Evolutionary conservation across 2,888 invertebrate genomes (phyloP).

Genomic region (Ditylenchus weischeri): DNA sequence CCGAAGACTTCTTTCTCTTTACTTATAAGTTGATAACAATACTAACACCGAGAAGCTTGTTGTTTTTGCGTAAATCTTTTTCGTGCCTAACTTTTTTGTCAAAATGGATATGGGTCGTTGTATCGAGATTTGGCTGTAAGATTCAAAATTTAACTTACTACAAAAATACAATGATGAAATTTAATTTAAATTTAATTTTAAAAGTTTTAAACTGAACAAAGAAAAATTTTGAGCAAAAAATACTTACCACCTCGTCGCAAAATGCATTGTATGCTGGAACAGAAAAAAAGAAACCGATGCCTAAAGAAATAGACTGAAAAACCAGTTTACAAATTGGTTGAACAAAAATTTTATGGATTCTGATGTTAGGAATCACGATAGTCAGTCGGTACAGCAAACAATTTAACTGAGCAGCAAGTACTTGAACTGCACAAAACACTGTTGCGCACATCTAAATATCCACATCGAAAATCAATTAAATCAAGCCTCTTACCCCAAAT

Average conservation of each 20-base stretch:
- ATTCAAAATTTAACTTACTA: too few species aligned
- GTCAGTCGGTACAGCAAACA: background rate
- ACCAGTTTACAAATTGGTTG: background rate
- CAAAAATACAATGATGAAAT: too few species aligned
- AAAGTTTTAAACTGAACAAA: too few species aligned
- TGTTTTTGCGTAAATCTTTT: too few species aligned
- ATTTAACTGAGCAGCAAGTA: background rate
- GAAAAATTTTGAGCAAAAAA: too few species aligned
- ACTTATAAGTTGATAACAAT: too few species aligned
- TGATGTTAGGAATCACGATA: background rate
- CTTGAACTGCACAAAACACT: background rate
- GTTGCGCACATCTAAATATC: slow-evolving; percentile 4
- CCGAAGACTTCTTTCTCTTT: too few species aligned
- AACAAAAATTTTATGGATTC: background rate
- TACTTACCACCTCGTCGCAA: background rate
- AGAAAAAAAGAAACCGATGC: background rate
- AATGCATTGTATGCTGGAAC: background rate
- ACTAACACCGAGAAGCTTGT: too few species aligned
- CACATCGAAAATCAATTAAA: background rate
- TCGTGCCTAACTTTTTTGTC: too few species aligned
- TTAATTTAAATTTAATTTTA: too few species aligned
- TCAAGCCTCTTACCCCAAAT: background rate
- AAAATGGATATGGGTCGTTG: too few species aligned
- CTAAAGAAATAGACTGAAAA: background rate
- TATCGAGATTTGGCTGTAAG: too few species aligned